A percentile compares a stretch with the other conserved stretches of the same genome.
These are phyloP conservation scores for Hippoglossus hippoglossus DNA, from an alignment of 2,797 vertebrate species.

Conservation along the genomic window DNA sequence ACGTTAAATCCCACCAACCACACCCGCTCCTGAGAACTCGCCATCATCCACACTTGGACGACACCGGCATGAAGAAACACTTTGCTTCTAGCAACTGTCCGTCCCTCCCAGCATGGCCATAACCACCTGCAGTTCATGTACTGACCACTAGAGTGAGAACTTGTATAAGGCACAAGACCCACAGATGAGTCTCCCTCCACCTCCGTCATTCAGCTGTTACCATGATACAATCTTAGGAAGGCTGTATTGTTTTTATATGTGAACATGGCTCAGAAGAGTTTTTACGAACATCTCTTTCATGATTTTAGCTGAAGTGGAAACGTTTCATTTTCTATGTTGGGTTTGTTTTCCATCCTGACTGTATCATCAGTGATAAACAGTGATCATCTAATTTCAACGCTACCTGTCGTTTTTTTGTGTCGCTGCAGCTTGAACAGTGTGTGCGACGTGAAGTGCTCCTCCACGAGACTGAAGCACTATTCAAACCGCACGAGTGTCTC, in stretches of 20 bases:
- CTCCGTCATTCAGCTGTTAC: conserved; percentile 33
- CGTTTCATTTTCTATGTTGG: conserved; percentile 40
- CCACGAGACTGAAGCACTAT: conserved; percentile 54
- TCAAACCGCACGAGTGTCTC: conserved; percentile 51
- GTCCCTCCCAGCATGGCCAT: conserved; percentile 32
- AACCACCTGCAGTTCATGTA: conserved; percentile 69
- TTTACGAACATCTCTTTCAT: conserved; percentile 41
- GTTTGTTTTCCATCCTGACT: conserved; percentile 27
- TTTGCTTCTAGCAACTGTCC: conserved; percentile 15
- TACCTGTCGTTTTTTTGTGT: conserved; percentile 52
- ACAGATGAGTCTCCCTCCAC: conserved; percentile 12
- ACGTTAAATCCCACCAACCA: background rate
- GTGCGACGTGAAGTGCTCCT: conserved; percentile 50
- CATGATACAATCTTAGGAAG: conserved; percentile 40
- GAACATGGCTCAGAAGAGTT: conserved; percentile 35
- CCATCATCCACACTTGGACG: conserved; percentile 17
- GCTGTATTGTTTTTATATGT: conserved; percentile 39
- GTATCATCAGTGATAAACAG: conserved; percentile 35
- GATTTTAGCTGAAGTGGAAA: conserved; percentile 41
- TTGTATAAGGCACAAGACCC: conserved; percentile 83
- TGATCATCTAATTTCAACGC: conserved; percentile 42
- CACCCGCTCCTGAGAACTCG: background rate
- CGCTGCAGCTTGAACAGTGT: conserved; percentile 37
- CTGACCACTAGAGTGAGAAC: conserved; percentile 87
- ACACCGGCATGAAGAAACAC: conserved; percentile 26